A percentile compares a stretch with the other conserved stretches of the same genome.
Conservation (phyloP, 2,113 vertebrate genomes). For the Cynoglossus semilaevis region DNA sequence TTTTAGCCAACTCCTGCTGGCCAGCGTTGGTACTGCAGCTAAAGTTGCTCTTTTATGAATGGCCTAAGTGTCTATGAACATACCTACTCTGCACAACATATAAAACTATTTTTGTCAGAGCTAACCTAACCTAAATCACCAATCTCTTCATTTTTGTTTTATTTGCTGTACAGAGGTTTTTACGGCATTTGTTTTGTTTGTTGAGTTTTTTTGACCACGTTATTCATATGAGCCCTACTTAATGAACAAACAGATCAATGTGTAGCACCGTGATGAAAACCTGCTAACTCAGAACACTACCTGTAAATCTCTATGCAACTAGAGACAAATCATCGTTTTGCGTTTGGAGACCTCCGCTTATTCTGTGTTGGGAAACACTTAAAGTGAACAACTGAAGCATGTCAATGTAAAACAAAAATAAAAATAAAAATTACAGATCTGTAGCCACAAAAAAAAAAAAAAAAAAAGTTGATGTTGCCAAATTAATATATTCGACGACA, state of each 20-base stretch:
- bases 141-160: too few relatives aligned
- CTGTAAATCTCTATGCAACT: conserved; percentile 33
- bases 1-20: too few relatives aligned
- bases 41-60: too few relatives aligned
- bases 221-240: not conserved
- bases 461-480: conserved; percentile 28
- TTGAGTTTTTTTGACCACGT: too few relatives aligned
- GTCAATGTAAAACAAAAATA: conserved; percentile 15
- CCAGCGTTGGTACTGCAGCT: too few relatives aligned
- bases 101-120: too few relatives aligned
- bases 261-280: too few relatives aligned
- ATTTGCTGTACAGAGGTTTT: too few relatives aligned
- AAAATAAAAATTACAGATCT: conserved; percentile 13
- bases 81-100: too few relatives aligned
- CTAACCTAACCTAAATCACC: too few relatives aligned
- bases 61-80: too few relatives aligned
- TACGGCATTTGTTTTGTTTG: too few relatives aligned
- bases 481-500: conserved; percentile 36
- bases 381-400: conserved; percentile 32
- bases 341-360: conserved; percentile 1
- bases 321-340: conserved; percentile 41
- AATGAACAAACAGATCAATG: conserved; percentile 8
- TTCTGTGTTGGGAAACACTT: conserved; percentile 16
- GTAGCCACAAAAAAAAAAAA: conserved; percentile 24
- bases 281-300: conserved; percentile 4